Percentiles rank a stretch among this genome's conserved stretches.
Evolutionary conservation across 2,888 invertebrate species (phyloP).

Genomic region (Lasius fuliginosus): DNA sequence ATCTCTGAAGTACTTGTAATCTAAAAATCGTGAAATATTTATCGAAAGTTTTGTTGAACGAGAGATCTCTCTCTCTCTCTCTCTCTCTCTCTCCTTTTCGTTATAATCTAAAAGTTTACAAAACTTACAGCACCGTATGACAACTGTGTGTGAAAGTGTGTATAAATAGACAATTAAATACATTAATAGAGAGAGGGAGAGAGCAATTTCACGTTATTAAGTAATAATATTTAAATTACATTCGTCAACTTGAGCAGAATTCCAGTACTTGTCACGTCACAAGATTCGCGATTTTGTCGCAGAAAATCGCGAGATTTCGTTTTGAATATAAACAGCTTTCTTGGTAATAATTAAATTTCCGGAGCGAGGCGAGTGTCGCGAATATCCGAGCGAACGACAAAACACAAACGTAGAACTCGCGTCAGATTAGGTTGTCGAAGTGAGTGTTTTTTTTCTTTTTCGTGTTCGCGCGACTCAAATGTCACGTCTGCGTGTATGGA

Average conservation of each 20-base stretch:
- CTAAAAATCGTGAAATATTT: constrained; percentile 6
- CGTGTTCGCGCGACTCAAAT: neutral
- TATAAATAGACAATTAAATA: neutral
- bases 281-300: neutral
- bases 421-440: constrained; percentile 41
- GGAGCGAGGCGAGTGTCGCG: neutral
- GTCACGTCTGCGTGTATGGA: neutral
- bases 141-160: neutral
- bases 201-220: neutral
- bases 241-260: neutral
- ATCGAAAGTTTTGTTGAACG: neutral
- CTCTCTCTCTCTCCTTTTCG: neutral
- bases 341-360: neutral
- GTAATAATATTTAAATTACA: neutral
- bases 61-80: neutral
- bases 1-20: neutral
- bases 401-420: neutral
- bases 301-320: neutral
- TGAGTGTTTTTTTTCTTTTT: neutral
- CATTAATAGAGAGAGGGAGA: neutral
- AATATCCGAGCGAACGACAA: neutral
- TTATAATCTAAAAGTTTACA: neutral
- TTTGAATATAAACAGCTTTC: neutral
- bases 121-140: neutral
- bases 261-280: neutral